Evolutionary conservation across 2,113 vertebrate species (phyloP).

Genomic region (Acanthochromis polyacanthus): DNA sequence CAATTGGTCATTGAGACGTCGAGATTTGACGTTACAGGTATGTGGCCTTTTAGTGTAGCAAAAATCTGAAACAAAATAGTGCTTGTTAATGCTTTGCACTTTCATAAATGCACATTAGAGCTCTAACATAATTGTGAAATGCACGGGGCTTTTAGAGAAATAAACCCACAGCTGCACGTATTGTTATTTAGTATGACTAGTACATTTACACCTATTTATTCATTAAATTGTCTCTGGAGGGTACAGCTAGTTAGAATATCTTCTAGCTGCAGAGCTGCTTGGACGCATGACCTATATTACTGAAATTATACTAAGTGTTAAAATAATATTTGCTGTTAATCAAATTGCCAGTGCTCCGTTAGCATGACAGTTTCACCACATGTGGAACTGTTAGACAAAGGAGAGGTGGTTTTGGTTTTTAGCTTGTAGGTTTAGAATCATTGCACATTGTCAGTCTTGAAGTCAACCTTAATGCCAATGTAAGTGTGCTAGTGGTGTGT

Average conservation of each 20-base stretch:
- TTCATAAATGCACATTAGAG: not conserved
- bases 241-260: not conserved
- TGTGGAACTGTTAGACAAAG: not conserved
- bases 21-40: too few species aligned
- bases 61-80: not conserved
- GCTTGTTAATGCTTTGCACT: not conserved
- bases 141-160: not conserved
- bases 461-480: not conserved
- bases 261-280: not conserved
- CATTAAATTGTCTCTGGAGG: not conserved
- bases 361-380: not conserved
- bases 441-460: not conserved
- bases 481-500: conserved; percentile 48
- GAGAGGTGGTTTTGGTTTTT: not conserved
- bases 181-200: not conserved
- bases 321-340: not conserved
- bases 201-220: not conserved
- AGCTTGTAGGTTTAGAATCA: not conserved
- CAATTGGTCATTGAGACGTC: not conserved
- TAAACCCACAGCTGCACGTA: not conserved
- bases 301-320: not conserved
- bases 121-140: too few species aligned
- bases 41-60: not conserved
- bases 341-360: not conserved
- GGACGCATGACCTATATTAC: not conserved